Conservation (phyloP, 2,888 invertebrate genomes). For the Nemotelus nigrinus region DNA sequence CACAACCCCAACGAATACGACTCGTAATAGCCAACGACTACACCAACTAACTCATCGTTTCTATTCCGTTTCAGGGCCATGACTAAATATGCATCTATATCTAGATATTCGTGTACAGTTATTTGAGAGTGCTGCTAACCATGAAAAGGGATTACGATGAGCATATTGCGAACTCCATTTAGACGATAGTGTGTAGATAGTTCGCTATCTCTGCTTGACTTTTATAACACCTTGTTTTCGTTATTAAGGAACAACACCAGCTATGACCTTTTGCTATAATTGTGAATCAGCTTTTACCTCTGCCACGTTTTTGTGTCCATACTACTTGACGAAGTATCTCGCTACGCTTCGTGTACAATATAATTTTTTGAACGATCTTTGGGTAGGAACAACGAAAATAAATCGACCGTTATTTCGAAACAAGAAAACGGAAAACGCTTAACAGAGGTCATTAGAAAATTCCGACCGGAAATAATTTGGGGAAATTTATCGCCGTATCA, state of each 20-base stretch:
- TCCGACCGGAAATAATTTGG: too few species aligned
- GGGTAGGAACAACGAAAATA: too few species aligned
- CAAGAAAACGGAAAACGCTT: too few species aligned
- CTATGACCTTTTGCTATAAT: conserved; percentile 36
- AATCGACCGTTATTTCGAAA: too few species aligned
- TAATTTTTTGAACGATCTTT: too few species aligned
- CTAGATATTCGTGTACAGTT: conserved; percentile 19
- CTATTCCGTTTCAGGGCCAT: background rate
- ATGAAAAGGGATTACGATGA: conserved; percentile 31
- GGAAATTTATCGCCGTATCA: too few species aligned
- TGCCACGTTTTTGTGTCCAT: background rate
- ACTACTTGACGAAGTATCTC: too few species aligned
- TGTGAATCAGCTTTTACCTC: conserved; percentile 19
- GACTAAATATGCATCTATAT: background rate
- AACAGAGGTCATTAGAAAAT: too few species aligned
- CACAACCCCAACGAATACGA: background rate
- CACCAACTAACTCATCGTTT: conserved; percentile 29
- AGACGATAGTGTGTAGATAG: conserved; percentile 18
- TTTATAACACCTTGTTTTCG: conserved; percentile 31
- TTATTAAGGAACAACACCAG: conserved; percentile 25
- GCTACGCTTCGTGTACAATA: too few species aligned
- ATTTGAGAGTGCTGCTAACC: conserved; percentile 27
- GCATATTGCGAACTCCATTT: conserved; percentile 35
- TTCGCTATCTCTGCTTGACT: conserved; percentile 7
- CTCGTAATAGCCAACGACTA: conserved; percentile 5